Base-by-base conservation (phyloP, 2,888 invertebrate species). In the Philonicus albiceps region DNA sequence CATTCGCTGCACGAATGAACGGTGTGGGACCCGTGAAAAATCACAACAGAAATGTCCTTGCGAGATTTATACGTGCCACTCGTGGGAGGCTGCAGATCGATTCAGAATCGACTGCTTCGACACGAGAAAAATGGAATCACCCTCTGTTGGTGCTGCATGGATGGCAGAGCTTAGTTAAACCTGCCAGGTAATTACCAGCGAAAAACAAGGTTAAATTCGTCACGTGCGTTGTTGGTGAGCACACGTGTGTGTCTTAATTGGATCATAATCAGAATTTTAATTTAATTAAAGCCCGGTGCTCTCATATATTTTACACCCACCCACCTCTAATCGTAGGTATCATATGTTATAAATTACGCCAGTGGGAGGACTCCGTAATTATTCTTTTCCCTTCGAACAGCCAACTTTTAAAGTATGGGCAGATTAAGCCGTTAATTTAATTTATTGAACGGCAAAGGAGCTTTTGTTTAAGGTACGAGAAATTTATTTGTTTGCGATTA, bases 351-450 rank as follows among this genome's bases (percentile, higher is more conserved):
- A 49, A 81, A 81, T 81, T 81, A 16, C 81, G 27, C 81, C 53
- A 11, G 30, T 5, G 64, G 64, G 81, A 64, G 81, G 27, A 55
- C 43, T 81, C 64, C 34, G 34, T 64, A 81, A 81, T 81, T 81
- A 81, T 81, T 81, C 81, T 81, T 81, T 80, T 64, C 81, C 64
- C 53, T 49, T 81, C 81, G 55, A 81, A 34, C 55, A 81, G 30
- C 55, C 34, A 81, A 81, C 81, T 81, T 81, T 81, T 81, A 81
- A 81, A 49, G 55, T 34, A 64, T 64, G 81, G 55, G 55, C 53
- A 34, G 81, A 81, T 81, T 81, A 81, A 81, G 81, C 81, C 81
- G 81, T 81, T 64, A 81, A 81, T 81, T 81, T 81, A 55, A 81
- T 64, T 81, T 81, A 81, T 81, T 81, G 81, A 81, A 81, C 81